Evolutionary conservation across 2,888 invertebrate genomes (phyloP).

Genomic region (Drosophila limbata): DNA sequence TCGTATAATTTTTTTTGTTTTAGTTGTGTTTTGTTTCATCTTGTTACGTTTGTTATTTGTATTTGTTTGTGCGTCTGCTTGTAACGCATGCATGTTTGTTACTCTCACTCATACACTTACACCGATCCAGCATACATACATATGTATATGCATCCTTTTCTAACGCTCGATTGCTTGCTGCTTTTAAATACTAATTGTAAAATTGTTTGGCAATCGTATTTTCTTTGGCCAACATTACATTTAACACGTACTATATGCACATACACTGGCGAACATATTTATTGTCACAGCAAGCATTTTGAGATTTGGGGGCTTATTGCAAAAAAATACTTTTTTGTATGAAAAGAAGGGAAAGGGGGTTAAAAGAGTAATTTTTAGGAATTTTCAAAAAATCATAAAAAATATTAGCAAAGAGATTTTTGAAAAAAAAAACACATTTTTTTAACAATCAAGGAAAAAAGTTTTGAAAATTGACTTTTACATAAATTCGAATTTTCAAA

Average conservation of each 20-base stretch:
- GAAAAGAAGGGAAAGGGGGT: too few species aligned
- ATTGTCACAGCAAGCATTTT: too few species aligned
- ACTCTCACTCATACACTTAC: slow-evolving; percentile 18
- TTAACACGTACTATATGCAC: not conserved
- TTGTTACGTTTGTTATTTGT: slow-evolving; percentile 6
- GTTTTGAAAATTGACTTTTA: too few species aligned
- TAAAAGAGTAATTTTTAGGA: too few species aligned
- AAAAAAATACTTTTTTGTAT: too few species aligned
- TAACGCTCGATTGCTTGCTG: slow-evolving; percentile 53
- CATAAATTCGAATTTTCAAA: too few species aligned
- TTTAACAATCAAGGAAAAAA: too few species aligned
- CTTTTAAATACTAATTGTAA: slow-evolving; percentile 41
- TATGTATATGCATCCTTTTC: slow-evolving; percentile 42
- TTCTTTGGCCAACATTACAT: slow-evolving; percentile 1
- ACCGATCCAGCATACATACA: slow-evolving; percentile 16
- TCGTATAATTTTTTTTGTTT: slow-evolving; percentile 13
- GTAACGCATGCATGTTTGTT: slow-evolving; percentile 15
- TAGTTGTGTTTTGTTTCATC: slow-evolving; percentile 17
- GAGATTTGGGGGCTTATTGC: too few species aligned
- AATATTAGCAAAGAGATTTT: too few species aligned
- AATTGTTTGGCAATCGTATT: slow-evolving; percentile 31
- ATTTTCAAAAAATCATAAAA: too few species aligned
- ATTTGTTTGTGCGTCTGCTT: slow-evolving; percentile 16
- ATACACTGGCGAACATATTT: too few species aligned
- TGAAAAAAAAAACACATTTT: too few species aligned